These are phyloP conservation scores for Drosophila lini DNA, from an alignment of 1,140 invertebrate species.

Conservation along the genomic window DNA sequence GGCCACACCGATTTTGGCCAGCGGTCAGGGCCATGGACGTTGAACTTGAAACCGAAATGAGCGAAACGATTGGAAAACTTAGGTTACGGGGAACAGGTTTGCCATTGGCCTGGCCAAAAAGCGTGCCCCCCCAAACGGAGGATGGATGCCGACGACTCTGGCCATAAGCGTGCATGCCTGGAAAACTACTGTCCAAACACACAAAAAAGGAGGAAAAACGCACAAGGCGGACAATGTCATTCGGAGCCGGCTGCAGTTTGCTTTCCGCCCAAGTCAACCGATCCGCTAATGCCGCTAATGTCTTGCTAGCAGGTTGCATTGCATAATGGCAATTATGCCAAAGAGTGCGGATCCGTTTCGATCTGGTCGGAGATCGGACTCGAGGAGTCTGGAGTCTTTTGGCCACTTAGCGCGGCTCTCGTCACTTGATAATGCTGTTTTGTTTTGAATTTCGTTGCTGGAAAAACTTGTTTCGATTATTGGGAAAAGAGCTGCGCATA, in stretches of 20 bases:
- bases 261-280: constrained; percentile 17
- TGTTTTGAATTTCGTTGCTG: constrained; percentile 7
- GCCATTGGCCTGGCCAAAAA: constrained; percentile 9
- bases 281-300: constrained; percentile 19
- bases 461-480: constrained; percentile 63
- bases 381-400: constrained; percentile 33
- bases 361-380: background rate
- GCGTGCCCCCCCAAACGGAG: background rate
- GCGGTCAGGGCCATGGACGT: constrained; percentile 65
- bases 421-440: constrained; percentile 36
- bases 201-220: constrained; percentile 21
- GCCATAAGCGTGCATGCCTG: constrained; percentile 8
- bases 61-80: constrained; percentile 11
- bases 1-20: constrained; percentile 16
- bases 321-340: constrained; percentile 44
- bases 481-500: constrained; percentile 48
- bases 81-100: constrained; percentile 31
- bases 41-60: constrained; percentile 61
- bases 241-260: background rate
- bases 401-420: constrained; percentile 31
- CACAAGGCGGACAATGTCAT: constrained; percentile 28
- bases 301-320: constrained; percentile 20
- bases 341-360: constrained; percentile 33
- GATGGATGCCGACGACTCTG: constrained; percentile 4
- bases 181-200: background rate